Conservation (phyloP, 2,797 vertebrate species). For the Coluber constrictor region DNA sequence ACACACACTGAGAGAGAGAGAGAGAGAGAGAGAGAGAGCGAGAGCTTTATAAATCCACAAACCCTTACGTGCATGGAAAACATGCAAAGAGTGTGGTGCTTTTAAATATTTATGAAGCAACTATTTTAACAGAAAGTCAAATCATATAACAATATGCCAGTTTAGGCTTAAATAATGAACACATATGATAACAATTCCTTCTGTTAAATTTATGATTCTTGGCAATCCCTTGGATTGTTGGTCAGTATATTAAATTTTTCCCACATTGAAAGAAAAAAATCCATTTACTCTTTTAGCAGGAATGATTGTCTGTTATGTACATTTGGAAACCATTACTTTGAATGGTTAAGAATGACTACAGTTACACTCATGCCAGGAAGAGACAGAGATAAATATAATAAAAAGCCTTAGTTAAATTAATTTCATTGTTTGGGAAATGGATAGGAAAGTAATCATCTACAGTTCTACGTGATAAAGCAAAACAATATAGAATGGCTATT, state of each 20-base stretch:
- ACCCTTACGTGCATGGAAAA: neutral
- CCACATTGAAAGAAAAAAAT: constrained; percentile 26
- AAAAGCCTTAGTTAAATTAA: neutral
- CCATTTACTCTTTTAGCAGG: neutral
- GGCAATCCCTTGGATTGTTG: constrained; percentile 31
- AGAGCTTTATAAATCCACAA: neutral
- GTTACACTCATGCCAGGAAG: constrained; percentile 6
- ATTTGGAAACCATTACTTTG: constrained; percentile 20
- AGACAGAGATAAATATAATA: neutral
- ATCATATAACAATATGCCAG: constrained; percentile 49
- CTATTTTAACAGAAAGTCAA: constrained; percentile 54
- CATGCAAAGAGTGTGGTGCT: constrained; percentile 24
- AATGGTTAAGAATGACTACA: constrained; percentile 20
- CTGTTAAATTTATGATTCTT: constrained; percentile 55
- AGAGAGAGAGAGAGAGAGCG: too few relatives aligned
- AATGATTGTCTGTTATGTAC: constrained; percentile 5
- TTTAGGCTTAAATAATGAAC: constrained; percentile 42
- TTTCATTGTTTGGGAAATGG: constrained; percentile 1
- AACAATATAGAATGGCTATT: neutral
- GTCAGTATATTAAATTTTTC: constrained; percentile 23
- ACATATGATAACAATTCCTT: constrained; percentile 36
- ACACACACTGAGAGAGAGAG: neutral
- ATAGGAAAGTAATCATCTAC: neutral
- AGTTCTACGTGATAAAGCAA: neutral
- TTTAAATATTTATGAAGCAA: constrained; percentile 60